Percentiles rank a stretch among this genome's conserved stretches.
These are phyloP conservation scores for Anoplopoma fimbria DNA, from an alignment of 2,113 vertebrate species.

Conservation along the genomic window DNA sequence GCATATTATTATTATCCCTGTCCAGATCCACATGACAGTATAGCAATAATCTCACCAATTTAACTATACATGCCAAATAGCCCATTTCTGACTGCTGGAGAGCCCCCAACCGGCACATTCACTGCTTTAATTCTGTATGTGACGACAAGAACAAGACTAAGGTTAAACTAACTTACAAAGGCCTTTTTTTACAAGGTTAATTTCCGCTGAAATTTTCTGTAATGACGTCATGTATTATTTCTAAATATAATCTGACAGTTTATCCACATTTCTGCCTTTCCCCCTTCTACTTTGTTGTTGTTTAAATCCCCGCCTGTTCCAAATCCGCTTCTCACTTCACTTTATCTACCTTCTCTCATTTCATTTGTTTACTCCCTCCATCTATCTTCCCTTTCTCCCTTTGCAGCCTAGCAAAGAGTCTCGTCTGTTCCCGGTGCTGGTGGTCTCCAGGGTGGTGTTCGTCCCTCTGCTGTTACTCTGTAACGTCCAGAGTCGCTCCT, in stretches of 20 bases:
- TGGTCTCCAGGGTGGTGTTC: conserved; percentile 84
- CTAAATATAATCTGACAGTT: background rate
- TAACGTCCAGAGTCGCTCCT: conserved; percentile 80
- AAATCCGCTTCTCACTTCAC: background rate
- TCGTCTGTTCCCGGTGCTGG: conserved; percentile 83
- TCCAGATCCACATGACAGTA: background rate
- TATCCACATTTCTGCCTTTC: background rate
- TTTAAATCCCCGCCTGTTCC: background rate
- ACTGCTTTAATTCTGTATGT: background rate
- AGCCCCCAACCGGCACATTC: background rate
- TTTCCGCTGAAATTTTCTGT: background rate
- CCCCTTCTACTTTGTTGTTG: background rate
- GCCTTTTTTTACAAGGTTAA: background rate
- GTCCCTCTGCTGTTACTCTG: conserved; percentile 90
- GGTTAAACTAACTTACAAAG: background rate
- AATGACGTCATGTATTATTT: background rate
- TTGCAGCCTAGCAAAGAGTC: conserved; percentile 86
- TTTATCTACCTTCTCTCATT: background rate
- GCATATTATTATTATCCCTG: background rate
- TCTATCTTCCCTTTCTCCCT: background rate
- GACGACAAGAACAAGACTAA: background rate
- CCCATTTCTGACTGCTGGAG: too few relatives aligned
- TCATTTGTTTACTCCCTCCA: background rate
- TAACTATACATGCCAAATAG: too few relatives aligned
- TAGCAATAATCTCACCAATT: too few relatives aligned